Percentiles rank a stretch among this genome's conserved stretches.
Evolutionary conservation across 1,140 invertebrate genomes (phyloP).

Genomic region (Drosophila lini): DNA sequence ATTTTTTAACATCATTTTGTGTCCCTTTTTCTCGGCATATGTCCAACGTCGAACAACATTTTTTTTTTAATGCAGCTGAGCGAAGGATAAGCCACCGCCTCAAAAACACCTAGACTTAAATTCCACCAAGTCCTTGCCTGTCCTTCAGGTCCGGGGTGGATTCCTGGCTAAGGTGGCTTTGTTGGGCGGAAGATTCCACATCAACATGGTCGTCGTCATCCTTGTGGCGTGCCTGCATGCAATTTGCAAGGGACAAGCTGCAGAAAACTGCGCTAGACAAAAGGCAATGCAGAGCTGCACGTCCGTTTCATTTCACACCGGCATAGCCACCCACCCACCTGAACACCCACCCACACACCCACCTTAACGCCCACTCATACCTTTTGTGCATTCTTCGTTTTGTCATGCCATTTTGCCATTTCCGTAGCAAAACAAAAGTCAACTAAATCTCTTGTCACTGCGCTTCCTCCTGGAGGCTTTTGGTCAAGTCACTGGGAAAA

Average conservation of each 20-base stretch:
- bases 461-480: constrained; percentile 49
- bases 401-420: constrained; percentile 67
- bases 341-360: background rate
- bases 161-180: background rate
- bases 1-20: constrained; percentile 9
- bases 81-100: constrained; percentile 31
- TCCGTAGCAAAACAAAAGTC: constrained; percentile 64
- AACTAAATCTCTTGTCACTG: constrained; percentile 66
- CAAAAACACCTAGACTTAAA: constrained; percentile 40
- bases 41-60: constrained; percentile 18
- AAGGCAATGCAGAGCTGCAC: constrained; percentile 41
- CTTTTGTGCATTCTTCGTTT: constrained; percentile 61
- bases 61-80: constrained; percentile 24
- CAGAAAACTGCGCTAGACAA: constrained; percentile 51
- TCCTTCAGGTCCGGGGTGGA: constrained; percentile 14
- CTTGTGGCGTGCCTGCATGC: constrained; percentile 58
- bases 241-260: constrained; percentile 49
- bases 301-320: constrained; percentile 42
- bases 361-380: constrained; percentile 23
- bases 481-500: constrained; percentile 40
- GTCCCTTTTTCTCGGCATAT: constrained; percentile 18
- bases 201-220: constrained; percentile 51
- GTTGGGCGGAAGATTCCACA: constrained; percentile 31
- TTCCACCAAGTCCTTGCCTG: constrained; percentile 31
- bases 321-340: background rate